A percentile compares a stretch with the other conserved stretches of the same genome.
These are phyloP conservation scores for Sitophilus oryzae DNA, from an alignment of 1,140 invertebrate genomes.

Conservation along the genomic window DNA sequence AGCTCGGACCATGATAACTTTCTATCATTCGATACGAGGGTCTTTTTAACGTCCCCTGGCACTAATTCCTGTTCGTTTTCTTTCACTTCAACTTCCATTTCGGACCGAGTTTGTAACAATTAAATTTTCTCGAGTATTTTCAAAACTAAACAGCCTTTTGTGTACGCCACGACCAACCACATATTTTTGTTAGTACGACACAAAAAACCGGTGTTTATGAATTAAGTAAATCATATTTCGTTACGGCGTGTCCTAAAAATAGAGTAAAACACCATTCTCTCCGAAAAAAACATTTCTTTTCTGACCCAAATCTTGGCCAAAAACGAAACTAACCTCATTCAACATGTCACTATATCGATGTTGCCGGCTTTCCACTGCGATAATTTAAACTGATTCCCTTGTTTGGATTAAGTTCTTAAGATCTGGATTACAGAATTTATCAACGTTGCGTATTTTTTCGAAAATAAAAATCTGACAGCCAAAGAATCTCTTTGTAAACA, in stretches of 20 bases:
- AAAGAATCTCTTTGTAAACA: slow-evolving; percentile 5
- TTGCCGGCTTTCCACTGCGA: slow-evolving; percentile 1
- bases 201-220: slow-evolving; percentile 1
- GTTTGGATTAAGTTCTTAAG: background rate
- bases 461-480: background rate
- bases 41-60: background rate
- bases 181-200: slow-evolving; percentile 4
- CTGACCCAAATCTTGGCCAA: slow-evolving; percentile 15
- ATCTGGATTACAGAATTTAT: background rate
- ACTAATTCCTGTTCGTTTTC: background rate
- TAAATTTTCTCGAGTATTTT: slow-evolving; percentile 4
- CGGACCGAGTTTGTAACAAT: background rate
- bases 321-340: slow-evolving; percentile 14
- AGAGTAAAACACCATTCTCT: background rate
- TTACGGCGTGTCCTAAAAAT: slow-evolving; percentile 9
- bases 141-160: slow-evolving; percentile 2
- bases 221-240: slow-evolving; percentile 13
- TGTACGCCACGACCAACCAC: background rate
- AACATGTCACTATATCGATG: slow-evolving; percentile 1
- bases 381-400: background rate
- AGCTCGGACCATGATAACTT: slow-evolving; percentile 71
- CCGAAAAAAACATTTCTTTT: slow-evolving; percentile 18
- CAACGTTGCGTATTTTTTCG: background rate
- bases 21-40: slow-evolving; percentile 9
- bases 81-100: slow-evolving; percentile 3